Conservation (phyloP, 2,113 vertebrate species). For the Apistogramma diplotaenia region DNA sequence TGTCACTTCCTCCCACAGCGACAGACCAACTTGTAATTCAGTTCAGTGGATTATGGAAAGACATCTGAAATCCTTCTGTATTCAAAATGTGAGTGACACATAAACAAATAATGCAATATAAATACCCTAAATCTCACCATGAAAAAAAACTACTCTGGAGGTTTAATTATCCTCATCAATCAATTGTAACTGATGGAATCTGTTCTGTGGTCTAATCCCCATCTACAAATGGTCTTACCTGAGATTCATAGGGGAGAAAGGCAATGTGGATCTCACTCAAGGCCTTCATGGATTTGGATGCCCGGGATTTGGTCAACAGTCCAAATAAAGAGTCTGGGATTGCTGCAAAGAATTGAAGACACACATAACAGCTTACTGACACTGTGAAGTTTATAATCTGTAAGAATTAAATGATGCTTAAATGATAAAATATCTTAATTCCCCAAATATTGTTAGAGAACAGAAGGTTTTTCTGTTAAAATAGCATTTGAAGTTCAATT, state of each 20-base stretch:
- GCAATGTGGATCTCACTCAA: conserved; percentile 97
- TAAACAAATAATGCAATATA: not conserved
- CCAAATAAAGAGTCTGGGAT: conserved; percentile 92
- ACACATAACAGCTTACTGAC: not conserved
- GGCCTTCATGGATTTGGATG: conserved; percentile 96
- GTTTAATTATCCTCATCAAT: not conserved
- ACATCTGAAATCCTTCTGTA: not conserved
- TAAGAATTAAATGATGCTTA: not conserved
- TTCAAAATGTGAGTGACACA: not conserved
- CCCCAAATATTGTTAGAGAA: too few species aligned
- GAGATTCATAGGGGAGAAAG: conserved; percentile 96
- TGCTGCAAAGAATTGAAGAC: conserved; percentile 71
- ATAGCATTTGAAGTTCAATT: too few species aligned
- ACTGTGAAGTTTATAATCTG: too few species aligned
- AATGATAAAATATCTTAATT: not conserved
- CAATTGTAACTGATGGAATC: not conserved
- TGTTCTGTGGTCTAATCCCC: not conserved
- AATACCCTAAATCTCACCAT: not conserved
- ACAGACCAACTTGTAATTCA: fast-evolving
- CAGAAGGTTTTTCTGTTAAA: too few species aligned
- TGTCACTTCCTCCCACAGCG: not conserved
- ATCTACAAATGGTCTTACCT: conserved; percentile 78
- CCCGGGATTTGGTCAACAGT: conserved; percentile 93
- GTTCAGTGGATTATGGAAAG: not conserved
- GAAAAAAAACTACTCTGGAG: not conserved